Percentiles rank a stretch among this genome's conserved stretches.
phyloP scores from a whole-genome alignment of 2,888 invertebrate genomes.

The Eurytoma californica region DNA sequence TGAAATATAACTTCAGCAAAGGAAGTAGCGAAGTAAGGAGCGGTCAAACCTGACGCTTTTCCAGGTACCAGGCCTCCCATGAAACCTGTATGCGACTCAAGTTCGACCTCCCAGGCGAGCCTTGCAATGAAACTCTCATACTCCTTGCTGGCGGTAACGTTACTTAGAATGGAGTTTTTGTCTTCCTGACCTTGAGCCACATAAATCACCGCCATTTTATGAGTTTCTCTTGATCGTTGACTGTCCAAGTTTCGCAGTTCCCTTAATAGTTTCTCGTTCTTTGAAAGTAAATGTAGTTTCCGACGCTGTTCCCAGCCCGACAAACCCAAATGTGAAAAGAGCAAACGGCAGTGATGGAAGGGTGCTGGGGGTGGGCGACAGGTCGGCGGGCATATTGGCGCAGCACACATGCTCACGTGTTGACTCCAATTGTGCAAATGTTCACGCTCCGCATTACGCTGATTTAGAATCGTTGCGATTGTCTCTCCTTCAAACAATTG shows the following conservation, averaged over 20 bases:
- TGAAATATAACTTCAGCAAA: constrained; percentile 97
- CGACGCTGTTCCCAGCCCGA: constrained; percentile 92
- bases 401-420: constrained; percentile 75
- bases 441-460: constrained; percentile 89
- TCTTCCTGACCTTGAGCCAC: constrained; percentile 98
- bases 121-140: constrained; percentile 91
- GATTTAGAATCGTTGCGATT: constrained; percentile 89
- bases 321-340: constrained; percentile 94
- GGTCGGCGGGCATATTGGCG: constrained; percentile 76
- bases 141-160: constrained; percentile 92
- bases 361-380: constrained; percentile 78
- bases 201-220: constrained; percentile 98
- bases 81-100: constrained; percentile 96
- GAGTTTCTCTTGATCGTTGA: constrained; percentile 93
- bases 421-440: constrained; percentile 77
- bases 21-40: constrained; percentile 96
- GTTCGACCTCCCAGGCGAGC: constrained; percentile 89
- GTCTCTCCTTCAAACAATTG: constrained; percentile 88
- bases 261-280: constrained; percentile 91
- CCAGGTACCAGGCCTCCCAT: constrained; percentile 94
- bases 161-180: constrained; percentile 93
- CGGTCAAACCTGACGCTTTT: constrained; percentile 92
- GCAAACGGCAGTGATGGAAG: constrained; percentile 89
- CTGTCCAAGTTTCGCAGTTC: constrained; percentile 95
- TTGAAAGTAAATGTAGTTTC: constrained; percentile 89